Percentiles rank a stretch among this genome's conserved stretches.
Conservation (phyloP, 35 echinoderm and acorn worm species). For the Nesometra sesokonis region DNA sequence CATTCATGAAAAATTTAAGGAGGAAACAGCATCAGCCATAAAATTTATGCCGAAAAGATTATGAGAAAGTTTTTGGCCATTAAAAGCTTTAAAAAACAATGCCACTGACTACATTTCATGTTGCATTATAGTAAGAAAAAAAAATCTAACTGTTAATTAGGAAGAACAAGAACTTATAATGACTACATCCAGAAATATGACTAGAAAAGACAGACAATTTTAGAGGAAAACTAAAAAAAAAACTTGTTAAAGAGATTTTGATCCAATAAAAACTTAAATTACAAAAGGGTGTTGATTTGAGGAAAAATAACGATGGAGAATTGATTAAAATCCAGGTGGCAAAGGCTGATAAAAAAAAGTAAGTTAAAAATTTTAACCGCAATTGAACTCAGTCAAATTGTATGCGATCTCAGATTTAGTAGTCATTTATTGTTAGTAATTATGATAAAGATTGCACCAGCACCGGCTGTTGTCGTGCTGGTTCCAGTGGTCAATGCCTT, state of each 20-base stretch:
- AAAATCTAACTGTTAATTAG: background rate
- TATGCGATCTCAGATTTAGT: no score
- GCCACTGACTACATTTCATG: slow-evolving; percentile 4
- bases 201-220: background rate
- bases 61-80: slow-evolving; percentile 34
- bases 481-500: no score
- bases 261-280: background rate
- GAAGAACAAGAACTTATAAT: background rate
- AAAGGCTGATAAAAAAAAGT: no score
- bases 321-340: no score
- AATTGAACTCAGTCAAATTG: no score
- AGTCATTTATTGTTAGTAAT: no score
- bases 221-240: background rate
- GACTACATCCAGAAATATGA: background rate
- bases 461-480: no score
- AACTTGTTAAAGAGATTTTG: slow-evolving; percentile 14
- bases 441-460: no score
- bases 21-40: slow-evolving; percentile 15
- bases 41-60: slow-evolving; percentile 18
- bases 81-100: background rate
- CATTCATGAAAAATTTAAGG: background rate
- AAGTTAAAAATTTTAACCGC: no score
- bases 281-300: background rate
- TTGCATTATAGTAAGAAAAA: slow-evolving; percentile 15
- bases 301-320: no score